A percentile compares a stretch with the other conserved stretches of the same genome.
These are phyloP conservation scores for Oreocharis arfaki DNA, from an alignment of 2,113 vertebrate genomes.

Conservation along the genomic window DNA sequence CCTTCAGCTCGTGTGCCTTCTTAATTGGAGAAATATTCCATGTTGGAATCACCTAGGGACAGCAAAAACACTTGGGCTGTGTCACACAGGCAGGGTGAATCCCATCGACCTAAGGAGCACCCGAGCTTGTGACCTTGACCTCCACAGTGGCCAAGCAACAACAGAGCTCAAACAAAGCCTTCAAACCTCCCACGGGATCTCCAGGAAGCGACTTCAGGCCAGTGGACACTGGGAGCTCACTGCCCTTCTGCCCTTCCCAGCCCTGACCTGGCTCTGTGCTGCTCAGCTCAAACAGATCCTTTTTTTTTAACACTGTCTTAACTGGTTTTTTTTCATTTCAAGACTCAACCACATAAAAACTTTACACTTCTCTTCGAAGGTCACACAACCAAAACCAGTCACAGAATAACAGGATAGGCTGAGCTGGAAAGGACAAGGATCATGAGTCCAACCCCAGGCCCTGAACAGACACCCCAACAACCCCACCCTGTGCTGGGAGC, in stretches of 20 bases:
- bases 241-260: neutral
- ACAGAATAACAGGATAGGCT: neutral
- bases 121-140: neutral
- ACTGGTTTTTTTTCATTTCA: too few relatives aligned
- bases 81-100: neutral
- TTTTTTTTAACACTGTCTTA: neutral
- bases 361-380: neutral
- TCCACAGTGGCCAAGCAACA: neutral
- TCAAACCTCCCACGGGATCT: fast-evolving
- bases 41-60: constrained; percentile 85
- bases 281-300: neutral
- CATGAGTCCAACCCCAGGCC: neutral
- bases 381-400: neutral
- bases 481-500: fast-evolving
- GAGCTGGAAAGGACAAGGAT: neutral
- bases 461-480: neutral
- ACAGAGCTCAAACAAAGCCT: neutral
- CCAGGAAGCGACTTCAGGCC: fast-evolving
- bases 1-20: constrained; percentile 81
- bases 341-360: neutral
- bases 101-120: too few relatives aligned
- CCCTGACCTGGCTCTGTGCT: neutral
- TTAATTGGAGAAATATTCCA: constrained; percentile 98
- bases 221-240: neutral
- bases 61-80: neutral